Evolutionary conservation across 1,140 invertebrate species (phyloP).

Genomic region (Apocrypta bakeri): DNA sequence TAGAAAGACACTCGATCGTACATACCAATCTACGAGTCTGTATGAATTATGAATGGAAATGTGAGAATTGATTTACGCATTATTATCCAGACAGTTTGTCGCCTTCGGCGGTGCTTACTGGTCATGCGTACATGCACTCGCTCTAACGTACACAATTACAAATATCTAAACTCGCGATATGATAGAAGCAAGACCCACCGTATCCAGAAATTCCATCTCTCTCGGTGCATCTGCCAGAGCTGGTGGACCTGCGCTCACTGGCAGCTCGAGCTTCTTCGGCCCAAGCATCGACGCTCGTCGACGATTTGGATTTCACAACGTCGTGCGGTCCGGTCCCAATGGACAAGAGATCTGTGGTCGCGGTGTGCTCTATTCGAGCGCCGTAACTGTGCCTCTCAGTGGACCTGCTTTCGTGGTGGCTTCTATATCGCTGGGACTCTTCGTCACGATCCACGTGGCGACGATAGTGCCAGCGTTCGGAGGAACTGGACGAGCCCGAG

Average conservation of each 20-base stretch:
- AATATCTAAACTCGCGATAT: too few relatives aligned
- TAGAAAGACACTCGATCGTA: background rate
- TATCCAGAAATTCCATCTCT: slow-evolving; percentile 21
- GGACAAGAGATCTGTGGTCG: background rate
- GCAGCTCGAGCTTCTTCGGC: slow-evolving; percentile 58
- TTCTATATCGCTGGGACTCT: slow-evolving; percentile 40
- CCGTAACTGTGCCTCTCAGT: slow-evolving; percentile 56
- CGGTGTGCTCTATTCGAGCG: background rate
- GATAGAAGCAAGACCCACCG: background rate
- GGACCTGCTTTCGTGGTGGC: slow-evolving; percentile 61
- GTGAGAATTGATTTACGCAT: too few relatives aligned
- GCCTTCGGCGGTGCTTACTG: too few relatives aligned
- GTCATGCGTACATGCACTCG: too few relatives aligned
- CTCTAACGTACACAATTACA: too few relatives aligned
- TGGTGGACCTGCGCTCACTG: slow-evolving; percentile 58
- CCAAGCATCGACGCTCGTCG: slow-evolving; percentile 66
- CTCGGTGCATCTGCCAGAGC: slow-evolving; percentile 58
- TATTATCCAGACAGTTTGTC: too few relatives aligned
- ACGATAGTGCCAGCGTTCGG: slow-evolving; percentile 55
- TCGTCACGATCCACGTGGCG: slow-evolving; percentile 26
- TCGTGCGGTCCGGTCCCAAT: slow-evolving; percentile 36
- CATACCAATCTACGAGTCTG: background rate
- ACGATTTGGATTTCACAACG: slow-evolving; percentile 65
- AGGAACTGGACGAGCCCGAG: slow-evolving; percentile 49
- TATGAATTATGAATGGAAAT: background rate